Base-by-base conservation (phyloP, 1,140 invertebrate genomes). In the Notospermus geniculatus region DNA sequence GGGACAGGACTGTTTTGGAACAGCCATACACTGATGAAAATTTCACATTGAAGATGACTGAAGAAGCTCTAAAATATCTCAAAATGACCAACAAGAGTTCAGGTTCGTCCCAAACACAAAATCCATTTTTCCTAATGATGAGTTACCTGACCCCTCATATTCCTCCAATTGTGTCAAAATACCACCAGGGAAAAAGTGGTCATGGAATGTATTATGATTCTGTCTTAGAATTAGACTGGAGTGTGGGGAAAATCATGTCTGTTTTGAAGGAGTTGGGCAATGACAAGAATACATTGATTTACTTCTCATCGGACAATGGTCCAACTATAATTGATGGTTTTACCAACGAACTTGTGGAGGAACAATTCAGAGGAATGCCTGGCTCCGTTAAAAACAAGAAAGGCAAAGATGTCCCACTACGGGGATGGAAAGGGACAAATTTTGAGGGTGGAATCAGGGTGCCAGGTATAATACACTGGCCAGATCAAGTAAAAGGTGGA, bases 281-380 rank as follows among this genome's bases (percentile, higher is more conserved):
- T 4, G 60, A 81, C 15, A 66, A 54, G 4, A 73, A 80, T 30
- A 78, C 83, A 59, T 67, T 84, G 50, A 78, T 84, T 0, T 80
- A 83, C 60, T 83, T 84, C 58, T 77, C 81, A 1, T 83, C 81
- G 9, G 83, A 84, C 65, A 84, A 84, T 71, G 83, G 83, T 2
- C 80, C 65, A 11, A 77, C 80, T 64, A 50, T 64, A 60, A 83
- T 83, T 74, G 80, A 77, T 27, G 68, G 70, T 15, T 79, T 76
- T 28, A 72, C 65, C 67, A 73, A 75, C 76, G 65, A 50, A 45
- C 5, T 45, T 7, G 56, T 55, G 15, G 11, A 45, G 15, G 22
- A 71, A 73, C 75, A 22, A 72, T 72, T 0, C 78, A 76, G 68
- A 65, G 59, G 7, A 69, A 74, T 60, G 71, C 69, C 2, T 66